phyloP scores from a whole-genome alignment of 2,888 invertebrate genomes.

The Epirrhoe tristata region DNA sequence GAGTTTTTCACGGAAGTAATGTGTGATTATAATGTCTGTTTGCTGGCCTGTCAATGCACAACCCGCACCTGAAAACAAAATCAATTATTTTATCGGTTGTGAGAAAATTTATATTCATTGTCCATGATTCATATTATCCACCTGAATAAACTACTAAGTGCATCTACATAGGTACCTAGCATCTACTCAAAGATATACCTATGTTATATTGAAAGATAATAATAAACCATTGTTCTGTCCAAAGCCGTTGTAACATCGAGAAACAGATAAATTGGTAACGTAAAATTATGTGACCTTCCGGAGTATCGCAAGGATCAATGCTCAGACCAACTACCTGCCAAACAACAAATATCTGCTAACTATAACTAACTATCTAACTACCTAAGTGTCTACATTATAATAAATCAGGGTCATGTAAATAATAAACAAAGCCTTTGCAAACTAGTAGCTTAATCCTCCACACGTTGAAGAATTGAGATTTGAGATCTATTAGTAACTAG shows the following conservation, averaged over 20 bases:
- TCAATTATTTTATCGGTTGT: conserved; percentile 11
- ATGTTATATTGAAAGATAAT: conserved; percentile 30
- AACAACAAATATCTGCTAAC: background rate
- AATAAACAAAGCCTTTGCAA: conserved; percentile 2
- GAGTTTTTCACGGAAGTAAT: conserved; percentile 85
- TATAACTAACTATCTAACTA: background rate
- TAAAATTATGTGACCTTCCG: conserved; percentile 6
- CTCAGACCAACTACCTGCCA: conserved; percentile 13
- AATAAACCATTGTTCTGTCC: conserved; percentile 40
- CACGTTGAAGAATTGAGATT: background rate
- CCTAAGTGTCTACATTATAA: background rate
- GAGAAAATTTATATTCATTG: conserved; percentile 7
- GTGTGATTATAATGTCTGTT: conserved; percentile 84
- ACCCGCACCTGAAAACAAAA: conserved; percentile 79
- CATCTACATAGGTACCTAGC: conserved; percentile 12
- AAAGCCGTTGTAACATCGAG: conserved; percentile 24
- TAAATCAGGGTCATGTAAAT: conserved; percentile 14
- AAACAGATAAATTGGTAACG: conserved; percentile 22
- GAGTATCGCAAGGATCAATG: conserved; percentile 14
- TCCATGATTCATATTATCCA: conserved; percentile 34
- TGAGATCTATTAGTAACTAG: background rate
- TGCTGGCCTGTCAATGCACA: conserved; percentile 84
- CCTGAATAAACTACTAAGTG: conserved; percentile 36
- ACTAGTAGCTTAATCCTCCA: background rate
- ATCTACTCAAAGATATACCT: conserved; percentile 26